Conservation (phyloP, 1,140 invertebrate genomes). For the Stegodyphus mimosarum region DNA sequence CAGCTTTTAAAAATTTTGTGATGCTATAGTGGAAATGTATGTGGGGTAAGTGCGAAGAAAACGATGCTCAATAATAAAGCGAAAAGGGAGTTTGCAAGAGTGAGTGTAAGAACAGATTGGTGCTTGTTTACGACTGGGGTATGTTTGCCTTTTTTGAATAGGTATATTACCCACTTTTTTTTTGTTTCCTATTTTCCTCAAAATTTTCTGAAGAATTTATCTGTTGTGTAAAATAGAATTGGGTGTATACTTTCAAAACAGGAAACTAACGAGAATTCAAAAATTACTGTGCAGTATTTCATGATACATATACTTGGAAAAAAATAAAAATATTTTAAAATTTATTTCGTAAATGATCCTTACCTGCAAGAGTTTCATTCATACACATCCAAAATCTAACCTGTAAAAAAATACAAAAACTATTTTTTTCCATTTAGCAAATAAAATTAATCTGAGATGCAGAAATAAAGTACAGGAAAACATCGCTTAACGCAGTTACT, state of each 20-base stretch:
- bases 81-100: no score
- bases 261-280: not conserved
- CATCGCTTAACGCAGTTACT: no score
- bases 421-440: no score
- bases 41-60: no score
- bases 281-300: not conserved
- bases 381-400: slow-evolving; percentile 46
- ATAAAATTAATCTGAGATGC: no score
- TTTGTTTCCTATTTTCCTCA: not conserved
- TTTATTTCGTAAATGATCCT: not conserved
- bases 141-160: not conserved
- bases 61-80: no score
- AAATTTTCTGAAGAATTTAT: no score
- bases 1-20: no score
- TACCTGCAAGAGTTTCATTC: slow-evolving; percentile 48
- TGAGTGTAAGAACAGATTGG: no score
- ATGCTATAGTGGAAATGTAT: no score
- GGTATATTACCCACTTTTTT: not conserved
- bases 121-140: no score
- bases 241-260: not conserved
- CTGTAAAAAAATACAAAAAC: slow-evolving; percentile 14
- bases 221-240: not conserved
- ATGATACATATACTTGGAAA: not conserved
- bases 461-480: no score
- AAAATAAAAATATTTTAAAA: not conserved